Evolutionary conservation across 2,888 invertebrate genomes (phyloP).

Genomic region (Drosophila rubida): DNA sequence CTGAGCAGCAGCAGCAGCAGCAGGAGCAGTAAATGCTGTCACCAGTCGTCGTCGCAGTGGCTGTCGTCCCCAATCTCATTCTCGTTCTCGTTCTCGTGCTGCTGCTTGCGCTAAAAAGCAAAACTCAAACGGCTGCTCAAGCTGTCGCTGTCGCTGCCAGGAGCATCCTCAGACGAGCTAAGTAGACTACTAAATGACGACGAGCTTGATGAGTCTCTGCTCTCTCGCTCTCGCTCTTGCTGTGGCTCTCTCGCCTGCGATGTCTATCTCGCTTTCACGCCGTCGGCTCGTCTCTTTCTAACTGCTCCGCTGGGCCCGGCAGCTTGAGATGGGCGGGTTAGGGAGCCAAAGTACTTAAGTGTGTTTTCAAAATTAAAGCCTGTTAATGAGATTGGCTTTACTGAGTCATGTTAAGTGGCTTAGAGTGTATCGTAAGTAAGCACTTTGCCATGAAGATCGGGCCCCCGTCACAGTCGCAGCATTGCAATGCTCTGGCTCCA

Average conservation of each 20-base stretch:
- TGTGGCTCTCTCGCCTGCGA: neutral
- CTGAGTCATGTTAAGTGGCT: constrained; percentile 80
- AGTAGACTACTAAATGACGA: constrained; percentile 80
- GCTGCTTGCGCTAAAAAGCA: constrained; percentile 37
- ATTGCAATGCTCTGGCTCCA: neutral
- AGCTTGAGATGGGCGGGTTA: neutral
- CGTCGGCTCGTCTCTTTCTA: constrained; percentile 2
- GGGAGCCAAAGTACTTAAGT: constrained; percentile 69
- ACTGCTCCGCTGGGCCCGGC: neutral
- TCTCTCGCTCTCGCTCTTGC: neutral
- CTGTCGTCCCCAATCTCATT: neutral
- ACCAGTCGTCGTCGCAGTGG: constrained; percentile 28
- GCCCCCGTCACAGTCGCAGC: neutral
- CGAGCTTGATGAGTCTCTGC: constrained; percentile 39
- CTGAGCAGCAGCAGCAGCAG: constrained; percentile 49
- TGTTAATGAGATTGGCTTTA: constrained; percentile 80
- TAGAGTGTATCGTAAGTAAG: constrained; percentile 79
- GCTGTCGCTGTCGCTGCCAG: constrained; percentile 42
- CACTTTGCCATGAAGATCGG: constrained; percentile 64
- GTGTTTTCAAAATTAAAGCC: constrained; percentile 80
- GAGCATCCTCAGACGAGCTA: constrained; percentile 77
- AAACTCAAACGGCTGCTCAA: constrained; percentile 69
- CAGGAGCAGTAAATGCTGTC: constrained; percentile 76
- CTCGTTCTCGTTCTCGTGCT: neutral
- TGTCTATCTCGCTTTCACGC: neutral